Conservation (phyloP, 1,140 invertebrate species). For the Polypedilum vanderplanki region DNA sequence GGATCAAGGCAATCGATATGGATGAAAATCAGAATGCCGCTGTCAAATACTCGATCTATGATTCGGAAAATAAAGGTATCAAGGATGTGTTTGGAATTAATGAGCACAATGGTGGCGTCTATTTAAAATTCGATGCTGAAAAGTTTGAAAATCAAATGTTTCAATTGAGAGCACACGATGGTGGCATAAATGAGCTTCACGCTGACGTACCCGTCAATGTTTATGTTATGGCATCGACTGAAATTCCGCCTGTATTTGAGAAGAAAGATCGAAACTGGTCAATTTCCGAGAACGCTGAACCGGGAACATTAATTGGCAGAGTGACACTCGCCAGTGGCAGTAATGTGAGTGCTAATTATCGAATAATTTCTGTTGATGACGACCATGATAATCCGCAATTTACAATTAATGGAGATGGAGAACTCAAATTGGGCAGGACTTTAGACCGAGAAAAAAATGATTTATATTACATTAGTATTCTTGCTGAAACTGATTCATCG, state of each 20-base stretch:
- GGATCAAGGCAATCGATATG: conserved; percentile 57
- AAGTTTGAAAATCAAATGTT: conserved; percentile 61
- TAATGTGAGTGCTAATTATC: conserved; percentile 54
- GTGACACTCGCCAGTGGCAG: conserved; percentile 49
- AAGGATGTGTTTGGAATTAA: conserved; percentile 61
- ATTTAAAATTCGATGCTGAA: conserved; percentile 52
- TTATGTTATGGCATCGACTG: conserved; percentile 61
- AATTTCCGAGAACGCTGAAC: conserved; percentile 65
- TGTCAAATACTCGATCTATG: conserved; percentile 67
- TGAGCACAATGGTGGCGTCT: conserved; percentile 59
- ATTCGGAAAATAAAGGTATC: conserved; percentile 52
- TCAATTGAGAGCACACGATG: conserved; percentile 78
- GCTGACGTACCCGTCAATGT: conserved; percentile 73
- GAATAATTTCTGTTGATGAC: conserved; percentile 53
- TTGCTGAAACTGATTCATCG: conserved; percentile 70
- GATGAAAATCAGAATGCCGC: conserved; percentile 62
- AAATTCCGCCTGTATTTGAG: conserved; percentile 64
- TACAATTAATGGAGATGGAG: conserved; percentile 62
- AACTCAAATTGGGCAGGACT: conserved; percentile 59
- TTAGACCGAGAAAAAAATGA: conserved; percentile 71
- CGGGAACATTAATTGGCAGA: conserved; percentile 58
- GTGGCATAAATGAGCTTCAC: conserved; percentile 59
- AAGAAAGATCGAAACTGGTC: conserved; percentile 67
- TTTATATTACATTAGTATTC: conserved; percentile 67
- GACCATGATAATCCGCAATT: conserved; percentile 61